Percentiles rank a stretch among this genome's conserved stretches.
phyloP scores from a whole-genome alignment of 1,140 invertebrate genomes.

The Solenopsis invicta region DNA sequence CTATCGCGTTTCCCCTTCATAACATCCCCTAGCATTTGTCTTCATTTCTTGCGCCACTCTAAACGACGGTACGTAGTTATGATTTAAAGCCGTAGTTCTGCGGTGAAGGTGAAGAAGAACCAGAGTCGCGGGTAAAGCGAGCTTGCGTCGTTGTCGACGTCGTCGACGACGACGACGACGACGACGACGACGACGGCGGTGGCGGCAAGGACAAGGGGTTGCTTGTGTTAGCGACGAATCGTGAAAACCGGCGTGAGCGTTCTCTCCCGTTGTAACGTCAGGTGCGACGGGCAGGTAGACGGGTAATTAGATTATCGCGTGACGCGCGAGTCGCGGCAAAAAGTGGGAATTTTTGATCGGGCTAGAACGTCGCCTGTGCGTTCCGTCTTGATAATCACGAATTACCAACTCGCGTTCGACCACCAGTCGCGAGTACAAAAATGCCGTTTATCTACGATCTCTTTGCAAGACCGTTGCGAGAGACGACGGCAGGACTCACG shows the following conservation, averaged over 20 bases:
- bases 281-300: constrained; percentile 25
- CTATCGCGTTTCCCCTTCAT: constrained; percentile 84
- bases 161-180: not conserved
- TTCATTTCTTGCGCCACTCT: constrained; percentile 82
- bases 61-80: constrained; percentile 79
- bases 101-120: constrained; percentile 42
- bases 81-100: constrained; percentile 79
- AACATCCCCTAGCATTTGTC: constrained; percentile 81
- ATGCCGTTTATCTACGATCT: constrained; percentile 25
- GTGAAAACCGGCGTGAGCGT: constrained; percentile 39
- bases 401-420: not conserved
- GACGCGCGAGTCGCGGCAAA: constrained; percentile 34
- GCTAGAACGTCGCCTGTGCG: not conserved
- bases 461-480: not conserved
- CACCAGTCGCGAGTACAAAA: not conserved
- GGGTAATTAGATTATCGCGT: constrained; percentile 74
- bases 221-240: constrained; percentile 28
- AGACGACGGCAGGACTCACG: not conserved
- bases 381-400: constrained; percentile 21
- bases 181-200: not conserved
- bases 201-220: not conserved
- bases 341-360: constrained; percentile 25
- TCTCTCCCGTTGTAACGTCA: not conserved
- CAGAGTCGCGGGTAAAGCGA: constrained; percentile 4
- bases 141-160: constrained; percentile 6